A percentile compares a stretch with the other conserved stretches of the same genome.
Conservation (phyloP, 2,113 vertebrate genomes). For the Gallinago jamesoni region DNA sequence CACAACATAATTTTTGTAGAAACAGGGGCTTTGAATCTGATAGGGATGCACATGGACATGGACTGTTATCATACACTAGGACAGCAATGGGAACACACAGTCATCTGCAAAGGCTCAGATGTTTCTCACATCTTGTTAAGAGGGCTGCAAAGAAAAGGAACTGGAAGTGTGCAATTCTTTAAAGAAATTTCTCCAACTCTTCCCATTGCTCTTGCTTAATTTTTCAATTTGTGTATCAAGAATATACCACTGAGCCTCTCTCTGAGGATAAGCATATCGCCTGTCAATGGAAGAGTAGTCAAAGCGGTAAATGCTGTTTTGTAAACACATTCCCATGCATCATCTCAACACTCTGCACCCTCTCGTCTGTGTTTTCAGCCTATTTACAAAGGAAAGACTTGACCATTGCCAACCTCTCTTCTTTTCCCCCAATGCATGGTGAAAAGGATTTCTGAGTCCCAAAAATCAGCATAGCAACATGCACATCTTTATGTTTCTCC, state of each 20-base stretch:
- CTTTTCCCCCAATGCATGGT: rapidly evolving
- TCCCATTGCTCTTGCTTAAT: not conserved
- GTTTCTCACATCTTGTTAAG: not conserved
- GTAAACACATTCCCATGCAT: not conserved
- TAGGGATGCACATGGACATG: not conserved
- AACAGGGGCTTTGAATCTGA: not conserved
- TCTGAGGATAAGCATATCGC: not conserved
- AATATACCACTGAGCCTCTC: not conserved
- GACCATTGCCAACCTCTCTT: not conserved
- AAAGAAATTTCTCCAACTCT: not conserved
- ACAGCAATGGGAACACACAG: rapidly evolving
- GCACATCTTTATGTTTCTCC: not conserved
- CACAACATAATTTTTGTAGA: not conserved
- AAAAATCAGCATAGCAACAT: not conserved
- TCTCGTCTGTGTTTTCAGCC: not conserved
- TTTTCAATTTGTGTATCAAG: not conserved
- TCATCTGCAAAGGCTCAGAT: not conserved
- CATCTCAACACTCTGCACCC: not conserved
- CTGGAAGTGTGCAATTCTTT: not conserved
- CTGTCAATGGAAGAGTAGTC: not conserved
- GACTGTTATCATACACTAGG: not conserved
- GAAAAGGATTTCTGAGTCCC: not conserved
- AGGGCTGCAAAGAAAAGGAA: not conserved
- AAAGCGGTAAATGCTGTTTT: not conserved
- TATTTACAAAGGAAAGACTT: not conserved